A percentile compares a stretch with the other conserved stretches of the same genome.
phyloP scores from a whole-genome alignment of 2,888 invertebrate genomes.

The Hirtodrosophila trivittata region DNA sequence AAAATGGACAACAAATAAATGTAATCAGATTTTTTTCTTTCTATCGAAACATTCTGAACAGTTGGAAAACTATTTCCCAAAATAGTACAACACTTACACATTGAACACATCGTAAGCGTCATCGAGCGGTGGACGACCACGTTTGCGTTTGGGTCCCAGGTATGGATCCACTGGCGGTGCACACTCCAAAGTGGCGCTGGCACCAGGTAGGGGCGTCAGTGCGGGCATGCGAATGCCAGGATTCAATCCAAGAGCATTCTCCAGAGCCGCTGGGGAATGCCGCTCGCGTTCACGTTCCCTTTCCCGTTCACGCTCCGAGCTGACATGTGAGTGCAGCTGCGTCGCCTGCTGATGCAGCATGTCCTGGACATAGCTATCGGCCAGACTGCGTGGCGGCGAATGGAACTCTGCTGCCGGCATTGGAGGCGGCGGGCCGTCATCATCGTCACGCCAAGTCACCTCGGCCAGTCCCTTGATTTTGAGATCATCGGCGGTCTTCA shows the following conservation, averaged over 20 bases:
- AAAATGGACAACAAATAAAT: not conserved
- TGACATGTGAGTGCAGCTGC: conserved; percentile 36
- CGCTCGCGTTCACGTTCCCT: conserved; percentile 48
- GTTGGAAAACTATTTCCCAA: not conserved
- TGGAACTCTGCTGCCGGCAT: conserved; percentile 77
- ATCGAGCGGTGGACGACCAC: conserved; percentile 88
- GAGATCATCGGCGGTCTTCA: conserved; percentile 96
- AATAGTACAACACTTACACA: conserved; percentile 77
- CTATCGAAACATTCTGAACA: too few relatives aligned
- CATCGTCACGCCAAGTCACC: conserved; percentile 90
- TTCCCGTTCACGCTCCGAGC: conserved; percentile 28
- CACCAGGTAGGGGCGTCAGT: conserved; percentile 76
- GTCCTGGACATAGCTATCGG: conserved; percentile 67
- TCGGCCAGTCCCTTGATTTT: conserved; percentile 96
- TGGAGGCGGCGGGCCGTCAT: conserved; percentile 75
- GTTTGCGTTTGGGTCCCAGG: conserved; percentile 86
- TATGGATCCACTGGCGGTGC: conserved; percentile 69
- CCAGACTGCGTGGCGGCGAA: conserved; percentile 70
- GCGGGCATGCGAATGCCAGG: conserved; percentile 73
- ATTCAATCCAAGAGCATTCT: conserved; percentile 35
- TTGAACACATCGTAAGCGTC: conserved; percentile 84
- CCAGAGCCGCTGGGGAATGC: conserved; percentile 47
- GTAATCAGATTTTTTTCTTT: too few relatives aligned
- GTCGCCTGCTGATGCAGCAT: conserved; percentile 53
- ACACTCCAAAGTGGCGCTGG: conserved; percentile 43